phyloP scores from a whole-genome alignment of 2,888 invertebrate genomes.

The Thymelicus acteon region DNA sequence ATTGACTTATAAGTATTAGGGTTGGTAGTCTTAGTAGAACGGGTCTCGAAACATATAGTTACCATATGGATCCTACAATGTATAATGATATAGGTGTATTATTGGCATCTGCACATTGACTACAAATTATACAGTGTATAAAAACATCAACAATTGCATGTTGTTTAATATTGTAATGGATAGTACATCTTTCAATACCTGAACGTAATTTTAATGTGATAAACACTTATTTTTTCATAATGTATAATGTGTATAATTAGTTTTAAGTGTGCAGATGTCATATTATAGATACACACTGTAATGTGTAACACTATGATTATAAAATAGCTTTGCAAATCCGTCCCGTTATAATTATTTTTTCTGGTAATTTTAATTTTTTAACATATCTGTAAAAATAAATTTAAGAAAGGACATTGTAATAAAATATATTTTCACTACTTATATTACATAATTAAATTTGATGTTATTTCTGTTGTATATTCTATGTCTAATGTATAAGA shows the following conservation, averaged over 20 bases:
- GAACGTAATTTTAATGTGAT: not conserved
- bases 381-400: conserved; percentile 43
- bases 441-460: conserved; percentile 43
- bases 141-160: conserved; percentile 15
- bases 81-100: conserved; percentile 48
- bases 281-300: conserved; percentile 37
- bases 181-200: not conserved
- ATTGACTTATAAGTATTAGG: conserved; percentile 46
- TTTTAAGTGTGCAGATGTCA: conserved; percentile 60
- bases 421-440: conserved; percentile 52
- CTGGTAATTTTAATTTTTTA: conserved; percentile 34
- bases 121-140: conserved; percentile 36
- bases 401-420: conserved; percentile 42
- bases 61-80: conserved; percentile 76
- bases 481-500: conserved; percentile 30
- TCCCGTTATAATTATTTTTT: conserved; percentile 47
- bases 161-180: no score
- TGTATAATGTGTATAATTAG: conserved; percentile 15
- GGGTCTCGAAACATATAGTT: conserved; percentile 81
- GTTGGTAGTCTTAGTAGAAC: conserved; percentile 64
- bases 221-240: not conserved
- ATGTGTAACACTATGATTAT: conserved; percentile 42
- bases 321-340: conserved; percentile 47
- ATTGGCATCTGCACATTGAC: conserved; percentile 53
- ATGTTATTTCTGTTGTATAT: conserved; percentile 28